A percentile compares a stretch with the other conserved stretches of the same genome.
phyloP scores from a whole-genome alignment of 2,113 vertebrate species.

The Pluvianellus socialis region DNA sequence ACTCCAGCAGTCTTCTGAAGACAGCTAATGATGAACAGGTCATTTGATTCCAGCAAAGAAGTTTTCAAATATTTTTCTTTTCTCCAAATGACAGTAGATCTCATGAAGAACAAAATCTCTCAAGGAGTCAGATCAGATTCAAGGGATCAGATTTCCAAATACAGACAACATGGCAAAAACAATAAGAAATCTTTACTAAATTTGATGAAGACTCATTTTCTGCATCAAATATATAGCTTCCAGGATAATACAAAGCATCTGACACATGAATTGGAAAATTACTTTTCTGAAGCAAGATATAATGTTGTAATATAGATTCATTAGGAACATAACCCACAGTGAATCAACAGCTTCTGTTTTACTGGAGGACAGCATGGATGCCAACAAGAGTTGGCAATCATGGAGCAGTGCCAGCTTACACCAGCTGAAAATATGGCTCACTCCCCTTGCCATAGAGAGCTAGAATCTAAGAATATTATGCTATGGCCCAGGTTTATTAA shows the following conservation, averaged over 20 bases:
- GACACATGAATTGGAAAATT: background rate
- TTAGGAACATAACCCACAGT: background rate
- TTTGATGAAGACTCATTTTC: background rate
- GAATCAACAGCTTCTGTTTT: background rate
- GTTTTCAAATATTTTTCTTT: background rate
- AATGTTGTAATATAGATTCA: background rate
- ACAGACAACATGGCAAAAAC: background rate
- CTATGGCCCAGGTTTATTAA: background rate
- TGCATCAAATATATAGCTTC: background rate
- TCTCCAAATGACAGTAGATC: background rate
- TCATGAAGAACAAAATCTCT: background rate
- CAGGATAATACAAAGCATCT: background rate
- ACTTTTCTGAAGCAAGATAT: background rate
- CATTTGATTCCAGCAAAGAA: background rate
- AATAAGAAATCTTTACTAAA: background rate
- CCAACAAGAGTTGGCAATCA: background rate
- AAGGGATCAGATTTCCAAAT: background rate
- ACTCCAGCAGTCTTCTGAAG: background rate
- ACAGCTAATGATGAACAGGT: background rate
- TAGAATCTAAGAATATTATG: background rate
- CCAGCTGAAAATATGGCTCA: background rate
- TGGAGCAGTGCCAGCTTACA: background rate
- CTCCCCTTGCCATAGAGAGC: background rate
- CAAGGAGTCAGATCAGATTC: background rate
- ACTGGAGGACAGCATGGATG: background rate